Conservation (phyloP, 2,797 vertebrate genomes). For the Ambastaia sidthimunki region DNA sequence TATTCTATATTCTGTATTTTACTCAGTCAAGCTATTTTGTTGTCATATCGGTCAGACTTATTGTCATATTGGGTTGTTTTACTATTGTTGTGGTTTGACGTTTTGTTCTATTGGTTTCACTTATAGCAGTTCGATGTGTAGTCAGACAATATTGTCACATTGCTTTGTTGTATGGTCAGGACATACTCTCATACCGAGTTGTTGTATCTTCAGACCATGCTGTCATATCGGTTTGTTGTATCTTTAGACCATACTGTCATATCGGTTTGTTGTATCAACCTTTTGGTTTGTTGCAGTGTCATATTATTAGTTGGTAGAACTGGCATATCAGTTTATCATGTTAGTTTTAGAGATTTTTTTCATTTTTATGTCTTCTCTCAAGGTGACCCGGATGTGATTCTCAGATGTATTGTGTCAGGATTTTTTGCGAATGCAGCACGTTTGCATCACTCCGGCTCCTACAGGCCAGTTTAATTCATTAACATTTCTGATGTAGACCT, state of each 20-base stretch:
- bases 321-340: background rate
- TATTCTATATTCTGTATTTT: background rate
- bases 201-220: no score
- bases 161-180: background rate
- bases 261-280: no score
- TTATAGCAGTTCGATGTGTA: no score
- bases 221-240: no score
- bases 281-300: background rate
- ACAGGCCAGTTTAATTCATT: slow-evolving; percentile 78
- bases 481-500: background rate
- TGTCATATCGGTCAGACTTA: no score
- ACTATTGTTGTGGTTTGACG: no score
- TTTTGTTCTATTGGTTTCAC: no score
- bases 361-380: background rate
- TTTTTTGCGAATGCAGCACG: slow-evolving; percentile 98
- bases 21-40: background rate
- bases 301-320: no score
- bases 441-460: slow-evolving; percentile 94
- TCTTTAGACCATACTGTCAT: background rate
- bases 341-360: background rate
- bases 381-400: slow-evolving; percentile 97
- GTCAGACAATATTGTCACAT: no score
- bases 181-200: no score
- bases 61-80: no score
- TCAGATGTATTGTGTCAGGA: slow-evolving; percentile 93